phyloP scores from a whole-genome alignment of 2,888 invertebrate genomes.

The Xylophagus ater region DNA sequence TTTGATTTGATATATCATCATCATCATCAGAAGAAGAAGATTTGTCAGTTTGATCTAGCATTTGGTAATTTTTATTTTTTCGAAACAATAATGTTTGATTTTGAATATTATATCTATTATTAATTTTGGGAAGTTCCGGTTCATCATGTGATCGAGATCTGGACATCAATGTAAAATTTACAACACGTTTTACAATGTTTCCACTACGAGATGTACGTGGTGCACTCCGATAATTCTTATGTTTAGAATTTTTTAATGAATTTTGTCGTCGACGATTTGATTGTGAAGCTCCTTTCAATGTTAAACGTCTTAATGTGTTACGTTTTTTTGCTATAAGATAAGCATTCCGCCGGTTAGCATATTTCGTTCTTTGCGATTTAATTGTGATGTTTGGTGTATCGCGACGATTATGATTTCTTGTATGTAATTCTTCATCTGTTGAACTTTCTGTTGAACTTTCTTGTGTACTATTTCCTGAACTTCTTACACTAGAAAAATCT shows the following conservation, averaged over 20 bases:
- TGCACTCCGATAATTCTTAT: conserved; percentile 12
- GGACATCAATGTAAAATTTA: conserved; percentile 15
- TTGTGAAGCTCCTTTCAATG: conserved; percentile 43
- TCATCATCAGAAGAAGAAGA: conserved; percentile 17
- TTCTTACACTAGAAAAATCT: conserved; percentile 21
- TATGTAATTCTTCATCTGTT: conserved; percentile 17
- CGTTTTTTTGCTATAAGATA: conserved; percentile 63
- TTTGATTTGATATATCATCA: conserved; percentile 1
- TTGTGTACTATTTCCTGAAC: conserved; percentile 23
- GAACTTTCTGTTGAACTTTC: conserved; percentile 31
- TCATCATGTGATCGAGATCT: too few relatives aligned
- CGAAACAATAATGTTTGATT: conserved; percentile 10
- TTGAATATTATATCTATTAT: conserved; percentile 13
- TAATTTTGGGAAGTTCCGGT: conserved; percentile 13
- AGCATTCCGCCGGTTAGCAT: conserved; percentile 58
- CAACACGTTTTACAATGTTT: conserved; percentile 14
- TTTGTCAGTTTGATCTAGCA: conserved; percentile 8
- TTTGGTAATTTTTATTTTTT: conserved; percentile 12
- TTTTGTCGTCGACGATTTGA: conserved; percentile 26
- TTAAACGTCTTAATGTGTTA: conserved; percentile 51
- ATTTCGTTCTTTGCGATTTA: conserved; percentile 38
- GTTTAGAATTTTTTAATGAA: conserved; percentile 18
- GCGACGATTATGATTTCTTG: conserved; percentile 36
- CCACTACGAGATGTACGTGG: conserved; percentile 15
- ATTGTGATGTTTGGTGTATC: conserved; percentile 36